A percentile compares a stretch with the other conserved stretches of the same genome.
Evolutionary conservation across 1,140 invertebrate genomes (phyloP).

Genomic region (Asbolus verrucosus): DNA sequence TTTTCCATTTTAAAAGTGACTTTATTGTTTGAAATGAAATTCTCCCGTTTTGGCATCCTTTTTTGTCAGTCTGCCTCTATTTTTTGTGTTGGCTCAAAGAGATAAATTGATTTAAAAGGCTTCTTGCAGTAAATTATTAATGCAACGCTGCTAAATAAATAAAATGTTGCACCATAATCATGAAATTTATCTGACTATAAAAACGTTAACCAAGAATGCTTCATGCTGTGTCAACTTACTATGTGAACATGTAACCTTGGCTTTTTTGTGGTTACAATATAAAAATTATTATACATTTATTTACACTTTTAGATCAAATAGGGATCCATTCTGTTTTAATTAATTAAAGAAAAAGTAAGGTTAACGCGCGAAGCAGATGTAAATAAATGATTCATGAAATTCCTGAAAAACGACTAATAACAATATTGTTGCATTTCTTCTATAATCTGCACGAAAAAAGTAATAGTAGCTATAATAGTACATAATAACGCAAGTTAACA

Average conservation of each 20-base stretch:
- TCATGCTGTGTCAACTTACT: constrained; percentile 38
- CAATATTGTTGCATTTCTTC: constrained; percentile 10
- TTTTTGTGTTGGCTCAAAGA: constrained; percentile 6
- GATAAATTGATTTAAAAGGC: constrained; percentile 21
- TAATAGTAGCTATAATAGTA: constrained; percentile 2
- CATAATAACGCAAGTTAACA: constrained; percentile 1
- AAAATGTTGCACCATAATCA: constrained; percentile 36
- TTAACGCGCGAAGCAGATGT: not conserved
- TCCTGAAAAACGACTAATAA: not conserved
- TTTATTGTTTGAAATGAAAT: constrained; percentile 18
- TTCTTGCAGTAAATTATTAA: too few relatives aligned
- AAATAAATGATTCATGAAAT: constrained; percentile 1
- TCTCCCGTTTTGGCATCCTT: not conserved
- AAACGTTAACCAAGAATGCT: constrained; percentile 36
- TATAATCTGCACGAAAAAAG: not conserved
- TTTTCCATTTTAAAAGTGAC: constrained; percentile 7
- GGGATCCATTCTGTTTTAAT: constrained; percentile 8
- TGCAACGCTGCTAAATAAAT: constrained; percentile 18
- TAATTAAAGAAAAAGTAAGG: too few relatives aligned
- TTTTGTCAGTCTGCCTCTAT: not conserved
- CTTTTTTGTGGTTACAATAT: constrained; percentile 26
- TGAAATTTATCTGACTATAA: constrained; percentile 37
- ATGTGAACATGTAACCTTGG: constrained; percentile 30
- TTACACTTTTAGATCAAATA: too few relatives aligned
- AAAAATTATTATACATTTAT: constrained; percentile 35